Evolutionary conservation across 2,888 invertebrate species (phyloP), one percentile per base, ranked within the genome.

Genomic region (Temnothorax rugatulus): DNA sequence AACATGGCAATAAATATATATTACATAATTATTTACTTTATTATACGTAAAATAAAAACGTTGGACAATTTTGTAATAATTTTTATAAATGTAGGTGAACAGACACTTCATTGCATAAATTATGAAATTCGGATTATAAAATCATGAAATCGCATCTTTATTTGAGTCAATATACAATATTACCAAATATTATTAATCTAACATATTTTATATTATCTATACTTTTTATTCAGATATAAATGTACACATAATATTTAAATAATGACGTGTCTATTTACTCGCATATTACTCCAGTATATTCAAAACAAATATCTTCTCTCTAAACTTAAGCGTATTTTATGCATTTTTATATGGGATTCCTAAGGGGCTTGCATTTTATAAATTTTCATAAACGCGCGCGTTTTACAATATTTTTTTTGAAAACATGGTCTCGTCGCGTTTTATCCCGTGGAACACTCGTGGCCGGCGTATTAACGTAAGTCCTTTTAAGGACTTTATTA

Each of bases 401-500:
- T 52, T n/a, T 13, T 47, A 71, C 34, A 64, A 54, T 59, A 29
- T 71, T 71, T 59, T 71, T 79, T 71, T 44, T 68, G 25, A 18
- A 76, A 64, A 68, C 73, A 74, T 86, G 54, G 87, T 87, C 82
- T 71, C 82, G 66, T 76, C 66, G 13, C 79, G 25, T 69, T 77
- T 89, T 86, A 90, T 86, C 83, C 68, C 73, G 82, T 71, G 63
- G 87, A 86, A 86, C 82, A 84, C 84, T 63, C 86, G 84, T 88
- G 88, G 88, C 86, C 84, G 84, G 83, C 84, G 90, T 89, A 89
- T 90, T 88, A 89, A 88, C 87, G 88, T 90, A 87, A 89, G 86
- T 84, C 89, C 88, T 88, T 88, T 89, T 90, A 88, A 84, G 88
- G 90, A 88, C 86, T 89, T 89, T 89, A 89, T 89, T 90, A 89